These are phyloP conservation scores for Ascidia mentula DNA, from an alignment of 23 tunicate genomes.

Conservation along the genomic window DNA sequence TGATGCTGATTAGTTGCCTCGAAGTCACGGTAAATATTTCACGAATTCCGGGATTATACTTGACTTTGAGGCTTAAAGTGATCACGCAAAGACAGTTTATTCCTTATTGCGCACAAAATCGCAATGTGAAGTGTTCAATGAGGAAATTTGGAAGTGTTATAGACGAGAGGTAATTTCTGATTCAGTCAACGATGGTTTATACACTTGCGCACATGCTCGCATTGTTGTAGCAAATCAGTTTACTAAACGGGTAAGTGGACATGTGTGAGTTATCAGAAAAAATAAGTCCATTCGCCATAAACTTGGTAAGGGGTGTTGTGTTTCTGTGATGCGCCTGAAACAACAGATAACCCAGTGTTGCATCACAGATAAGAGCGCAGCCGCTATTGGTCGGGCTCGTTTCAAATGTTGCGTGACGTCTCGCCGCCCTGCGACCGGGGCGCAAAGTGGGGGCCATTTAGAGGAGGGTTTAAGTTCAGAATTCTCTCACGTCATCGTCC, in stretches of 20 bases:
- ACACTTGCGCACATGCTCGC: too few species aligned
- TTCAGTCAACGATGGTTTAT: too few species aligned
- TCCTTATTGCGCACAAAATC: too few species aligned
- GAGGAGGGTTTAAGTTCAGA: slow-evolving; percentile 1
- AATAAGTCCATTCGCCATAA: background rate
- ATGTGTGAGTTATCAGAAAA: too few species aligned
- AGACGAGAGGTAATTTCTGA: too few species aligned
- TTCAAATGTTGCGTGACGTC: slow-evolving; percentile 13
- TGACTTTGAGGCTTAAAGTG: too few species aligned
- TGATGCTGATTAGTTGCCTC: slow-evolving; percentile 1
- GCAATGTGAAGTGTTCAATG: too few species aligned
- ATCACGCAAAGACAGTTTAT: too few species aligned
- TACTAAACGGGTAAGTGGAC: too few species aligned
- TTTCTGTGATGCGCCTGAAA: slow-evolving; percentile 2
- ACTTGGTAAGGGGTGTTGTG: background rate
- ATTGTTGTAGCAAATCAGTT: too few species aligned
- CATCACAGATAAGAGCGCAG: slow-evolving; percentile 3
- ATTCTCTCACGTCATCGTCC: slow-evolving; percentile 7
- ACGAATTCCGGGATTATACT: too few species aligned
- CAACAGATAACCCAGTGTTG: slow-evolving; percentile 5
- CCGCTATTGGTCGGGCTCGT: slow-evolving; percentile 3
- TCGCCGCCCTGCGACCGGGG: background rate
- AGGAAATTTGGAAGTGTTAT: too few species aligned
- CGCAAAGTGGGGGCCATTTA: background rate
- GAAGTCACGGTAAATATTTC: background rate